These are phyloP conservation scores for Pecten maximus DNA, from an alignment of 2,888 invertebrate species.

Conservation along the genomic window DNA sequence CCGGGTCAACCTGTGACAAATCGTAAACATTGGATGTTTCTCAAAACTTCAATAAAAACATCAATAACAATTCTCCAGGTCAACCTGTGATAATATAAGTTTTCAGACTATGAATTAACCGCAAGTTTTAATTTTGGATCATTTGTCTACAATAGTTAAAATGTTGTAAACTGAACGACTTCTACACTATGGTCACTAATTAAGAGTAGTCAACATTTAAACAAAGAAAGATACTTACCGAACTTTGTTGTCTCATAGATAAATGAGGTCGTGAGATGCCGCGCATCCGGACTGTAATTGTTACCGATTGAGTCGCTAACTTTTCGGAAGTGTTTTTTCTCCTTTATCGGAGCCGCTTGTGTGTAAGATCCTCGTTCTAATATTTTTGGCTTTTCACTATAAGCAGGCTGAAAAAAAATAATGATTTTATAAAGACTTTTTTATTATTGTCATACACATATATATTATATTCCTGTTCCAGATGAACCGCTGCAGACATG, in stretches of 20 bases:
- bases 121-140: too few relatives aligned
- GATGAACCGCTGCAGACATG: too few relatives aligned
- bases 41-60: too few relatives aligned
- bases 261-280: slow-evolving; percentile 77
- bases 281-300: slow-evolving; percentile 80
- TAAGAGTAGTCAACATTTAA: neutral
- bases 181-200: neutral
- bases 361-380: slow-evolving; percentile 80
- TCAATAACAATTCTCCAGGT: too few relatives aligned
- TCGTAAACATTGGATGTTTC: too few relatives aligned
- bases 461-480: too few relatives aligned
- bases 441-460: neutral
- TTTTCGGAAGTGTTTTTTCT: slow-evolving; percentile 76
- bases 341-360: slow-evolving; percentile 80
- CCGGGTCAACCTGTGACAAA: too few relatives aligned
- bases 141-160: too few relatives aligned
- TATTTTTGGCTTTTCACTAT: slow-evolving; percentile 79
- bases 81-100: too few relatives aligned
- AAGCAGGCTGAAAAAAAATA: slow-evolving; percentile 73
- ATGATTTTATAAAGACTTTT: neutral
- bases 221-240: slow-evolving; percentile 70
- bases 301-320: slow-evolving; percentile 81
- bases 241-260: slow-evolving; percentile 78
- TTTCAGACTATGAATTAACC: too few relatives aligned
- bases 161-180: too few relatives aligned